Conservation (phyloP, 2,888 invertebrate genomes). For the Lissocephala sabroskyi region DNA sequence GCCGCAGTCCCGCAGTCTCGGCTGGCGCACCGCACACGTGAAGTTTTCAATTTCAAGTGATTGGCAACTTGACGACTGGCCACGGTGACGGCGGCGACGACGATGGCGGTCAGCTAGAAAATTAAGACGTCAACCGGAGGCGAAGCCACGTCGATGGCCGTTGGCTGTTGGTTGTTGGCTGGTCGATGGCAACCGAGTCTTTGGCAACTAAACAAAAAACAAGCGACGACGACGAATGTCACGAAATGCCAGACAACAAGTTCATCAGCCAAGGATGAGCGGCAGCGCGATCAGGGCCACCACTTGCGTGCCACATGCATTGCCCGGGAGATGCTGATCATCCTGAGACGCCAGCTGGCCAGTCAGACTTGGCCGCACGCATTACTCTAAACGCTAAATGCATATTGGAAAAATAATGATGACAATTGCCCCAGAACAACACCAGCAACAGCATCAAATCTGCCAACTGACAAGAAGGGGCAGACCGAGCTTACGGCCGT, state of each 20-base stretch:
- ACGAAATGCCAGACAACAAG: constrained; percentile 43
- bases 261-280: constrained; percentile 56
- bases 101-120: neutral
- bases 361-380: constrained; percentile 34
- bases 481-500: too few relatives aligned
- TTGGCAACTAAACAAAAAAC: constrained; percentile 8
- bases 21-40: neutral
- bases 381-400: constrained; percentile 55
- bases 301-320: constrained; percentile 57
- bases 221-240: constrained; percentile 23
- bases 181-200: constrained; percentile 27
- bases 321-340: constrained; percentile 52
- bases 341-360: constrained; percentile 19
- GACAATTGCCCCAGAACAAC: constrained; percentile 29
- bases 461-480: too few relatives aligned
- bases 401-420: constrained; percentile 60
- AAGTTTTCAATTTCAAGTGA: constrained; percentile 39
- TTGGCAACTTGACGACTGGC: constrained; percentile 44
- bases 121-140: constrained; percentile 35
- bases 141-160: neutral
- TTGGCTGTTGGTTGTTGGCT: constrained; percentile 1
- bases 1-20: neutral
- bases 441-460: constrained; percentile 13
- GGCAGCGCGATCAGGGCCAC: constrained; percentile 26
- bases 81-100: constrained; percentile 34